A percentile compares a stretch with the other conserved stretches of the same genome.
Evolutionary conservation across 2,888 invertebrate species (phyloP).

Genomic region (Apamea monoglypha): DNA sequence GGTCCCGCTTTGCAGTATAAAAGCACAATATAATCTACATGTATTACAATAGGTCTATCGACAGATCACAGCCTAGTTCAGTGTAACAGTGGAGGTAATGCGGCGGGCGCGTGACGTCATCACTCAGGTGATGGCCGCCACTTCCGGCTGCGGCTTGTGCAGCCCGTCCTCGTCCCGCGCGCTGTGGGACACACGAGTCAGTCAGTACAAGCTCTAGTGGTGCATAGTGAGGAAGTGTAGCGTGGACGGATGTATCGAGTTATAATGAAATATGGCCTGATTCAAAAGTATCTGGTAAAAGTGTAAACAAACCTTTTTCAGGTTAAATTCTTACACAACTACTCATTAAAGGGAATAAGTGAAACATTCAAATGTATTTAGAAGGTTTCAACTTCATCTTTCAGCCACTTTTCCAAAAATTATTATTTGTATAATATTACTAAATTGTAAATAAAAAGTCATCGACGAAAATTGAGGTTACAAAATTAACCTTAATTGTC

Average conservation of each 20-base stretch:
- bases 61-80: constrained; percentile 89
- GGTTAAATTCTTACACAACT: no score
- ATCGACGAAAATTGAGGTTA: no score
- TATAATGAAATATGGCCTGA: background rate
- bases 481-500: no score
- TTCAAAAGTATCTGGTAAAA: background rate
- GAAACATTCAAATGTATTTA: no score
- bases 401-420: background rate
- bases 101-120: constrained; percentile 26
- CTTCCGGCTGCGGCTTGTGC: constrained; percentile 79
- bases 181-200: constrained; percentile 67
- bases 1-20: constrained; percentile 81
- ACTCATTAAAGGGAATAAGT: no score
- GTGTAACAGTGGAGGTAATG: constrained; percentile 75
- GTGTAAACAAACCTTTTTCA: background rate
- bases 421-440: no score
- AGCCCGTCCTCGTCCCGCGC: constrained; percentile 86
- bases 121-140: constrained; percentile 81
- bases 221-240: background rate
- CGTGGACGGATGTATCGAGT: no score
- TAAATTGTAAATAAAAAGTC: no score
- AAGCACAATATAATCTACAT: constrained; percentile 77
- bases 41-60: constrained; percentile 79
- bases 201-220: no score
- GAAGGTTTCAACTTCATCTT: background rate